Conservation (phyloP, 1,140 invertebrate species). For the Cydia fagiglandana region DNA sequence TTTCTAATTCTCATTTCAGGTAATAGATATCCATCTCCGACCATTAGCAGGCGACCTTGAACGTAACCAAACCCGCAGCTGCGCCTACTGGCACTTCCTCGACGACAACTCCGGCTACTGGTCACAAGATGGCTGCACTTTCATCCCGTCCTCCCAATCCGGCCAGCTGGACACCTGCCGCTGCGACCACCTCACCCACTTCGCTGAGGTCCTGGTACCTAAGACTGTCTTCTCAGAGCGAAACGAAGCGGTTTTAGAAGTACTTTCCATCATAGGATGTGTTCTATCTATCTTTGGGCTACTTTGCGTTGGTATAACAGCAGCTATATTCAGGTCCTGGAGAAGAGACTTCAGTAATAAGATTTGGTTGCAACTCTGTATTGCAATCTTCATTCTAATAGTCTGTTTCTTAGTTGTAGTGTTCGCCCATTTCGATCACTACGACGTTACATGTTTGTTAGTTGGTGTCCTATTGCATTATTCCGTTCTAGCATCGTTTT, state of each 20-base stretch:
- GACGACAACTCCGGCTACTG: conserved; percentile 58
- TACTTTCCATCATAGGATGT: conserved; percentile 72
- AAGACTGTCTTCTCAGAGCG: conserved; percentile 55
- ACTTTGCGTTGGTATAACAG: conserved; percentile 68
- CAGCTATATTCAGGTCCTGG: conserved; percentile 72
- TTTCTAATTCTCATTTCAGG: conserved; percentile 46
- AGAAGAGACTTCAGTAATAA: conserved; percentile 76
- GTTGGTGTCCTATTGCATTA: conserved; percentile 73
- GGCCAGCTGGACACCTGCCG: conserved; percentile 70
- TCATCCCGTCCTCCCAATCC: conserved; percentile 48
- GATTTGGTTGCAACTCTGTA: conserved; percentile 76
- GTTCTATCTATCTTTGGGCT: conserved; percentile 71
- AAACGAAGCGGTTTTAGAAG: conserved; percentile 59
- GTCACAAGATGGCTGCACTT: conserved; percentile 70
- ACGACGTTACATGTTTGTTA: conserved; percentile 63
- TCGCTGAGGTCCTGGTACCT: conserved; percentile 72
- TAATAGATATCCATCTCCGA: conserved; percentile 67
- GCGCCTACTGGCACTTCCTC: conserved; percentile 74
- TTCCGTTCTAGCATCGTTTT: conserved; percentile 73
- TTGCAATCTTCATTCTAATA: conserved; percentile 64
- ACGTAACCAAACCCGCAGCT: conserved; percentile 61
- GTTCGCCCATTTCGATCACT: conserved; percentile 57
- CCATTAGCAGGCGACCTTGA: conserved; percentile 44
- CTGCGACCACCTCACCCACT: conserved; percentile 77
- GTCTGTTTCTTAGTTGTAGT: conserved; percentile 64